phyloP scores from a whole-genome alignment of 2,113 vertebrate genomes.

The Mus spicilegus region DNA sequence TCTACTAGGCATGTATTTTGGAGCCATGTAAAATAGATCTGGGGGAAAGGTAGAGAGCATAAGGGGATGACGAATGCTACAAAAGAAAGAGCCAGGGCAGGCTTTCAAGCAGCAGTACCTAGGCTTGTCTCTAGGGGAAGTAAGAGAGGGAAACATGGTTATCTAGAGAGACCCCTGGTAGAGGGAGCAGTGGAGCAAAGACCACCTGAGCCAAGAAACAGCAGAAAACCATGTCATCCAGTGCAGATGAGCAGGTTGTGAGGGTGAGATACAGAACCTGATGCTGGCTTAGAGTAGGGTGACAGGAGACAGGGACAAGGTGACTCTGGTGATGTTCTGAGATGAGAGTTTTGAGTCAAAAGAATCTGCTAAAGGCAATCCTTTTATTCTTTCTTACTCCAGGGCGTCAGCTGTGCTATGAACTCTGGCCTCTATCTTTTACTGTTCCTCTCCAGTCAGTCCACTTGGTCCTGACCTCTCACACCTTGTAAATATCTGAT shows the following conservation, averaged over 20 bases:
- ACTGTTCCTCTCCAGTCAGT: not conserved
- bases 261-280: not conserved
- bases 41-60: not conserved
- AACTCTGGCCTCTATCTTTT: not conserved
- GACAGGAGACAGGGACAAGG: not conserved
- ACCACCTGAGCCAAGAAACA: not conserved
- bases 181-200: not conserved
- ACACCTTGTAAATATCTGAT: not conserved
- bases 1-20: conserved; percentile 4
- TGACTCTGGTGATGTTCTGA: not conserved
- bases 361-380: conserved; percentile 13
- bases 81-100: not conserved
- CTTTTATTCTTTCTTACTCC: not conserved
- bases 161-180: not conserved
- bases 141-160: not conserved
- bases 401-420: not conserved
- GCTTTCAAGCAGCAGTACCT: not conserved
- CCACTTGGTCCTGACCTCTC: not conserved
- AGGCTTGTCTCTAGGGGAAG: not conserved
- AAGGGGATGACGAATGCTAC: not conserved
- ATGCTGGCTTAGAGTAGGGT: not conserved
- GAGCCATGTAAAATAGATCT: not conserved
- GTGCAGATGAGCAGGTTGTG: not conserved
- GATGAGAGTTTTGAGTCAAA: not conserved
- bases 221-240: not conserved